Base-by-base conservation (phyloP, 1,140 invertebrate genomes). In the Samia ricini region DNA sequence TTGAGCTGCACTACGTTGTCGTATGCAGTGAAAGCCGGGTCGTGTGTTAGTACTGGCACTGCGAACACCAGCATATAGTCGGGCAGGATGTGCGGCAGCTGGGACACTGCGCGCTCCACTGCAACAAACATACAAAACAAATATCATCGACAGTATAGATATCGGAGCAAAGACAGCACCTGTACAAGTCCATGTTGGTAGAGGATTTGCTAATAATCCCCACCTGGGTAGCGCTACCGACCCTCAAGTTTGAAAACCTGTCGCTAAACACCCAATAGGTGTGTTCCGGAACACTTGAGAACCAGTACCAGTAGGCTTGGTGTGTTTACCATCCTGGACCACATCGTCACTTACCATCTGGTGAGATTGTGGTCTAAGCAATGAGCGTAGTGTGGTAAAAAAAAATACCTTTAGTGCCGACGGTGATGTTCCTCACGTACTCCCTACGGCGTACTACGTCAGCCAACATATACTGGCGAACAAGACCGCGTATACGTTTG, bases 61-160 rank as follows among this genome's bases (percentile, higher is more conserved):
- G 97, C 96, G 88, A 98, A 99, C 56, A 98, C 97, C 70, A 99
- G 87, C 94, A 98, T 98, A 84, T 99, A 99, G 91, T 99, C 98
- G 56, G 98, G 98, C 81, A 97, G 91, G 80, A 97, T 97, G 81
- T 96, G 95, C n/a, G 95, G 94, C 74, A 97, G 79, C 88, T 96
- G 95, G 70, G 92, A 91, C 66, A 95, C 91, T 19, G 94, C 93
- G 76, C 93, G 92, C 81, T 95, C 93, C 67, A 93, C 91, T 89
- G 85, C 29, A 79, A 63, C 36, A 63, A 4, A 68, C 61, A 79
- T 49, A 66, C 0, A 68, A 59, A 52, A 66, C 0, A 68, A 59
- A 64, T 12, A 49, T n/a, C 3, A 8, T 22, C 7, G n/a, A n/a
- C n/a, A n/a, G n/a, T n/a, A n/a, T n/a, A n/a, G n/a, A n/a, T n/a